These are phyloP conservation scores for human DNA, from an alignment of 2,113 vertebrate species.

Conservation along the genomic window GRCh38 chr4:76443001-76443500, in stretches of 20 bases:
- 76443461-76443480: neutral
- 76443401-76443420: slow-evolving; percentile 25
- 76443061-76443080: slow-evolving; percentile 8
- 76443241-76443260: neutral
- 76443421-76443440: slow-evolving; percentile 39
- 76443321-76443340: neutral
- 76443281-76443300: slow-evolving; percentile 12
- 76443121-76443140: neutral
- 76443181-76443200: neutral
- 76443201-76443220: neutral
- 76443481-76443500: neutral
- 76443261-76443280: neutral
- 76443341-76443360: slow-evolving; percentile 33
- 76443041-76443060: neutral
- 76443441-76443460: slow-evolving; percentile 53
- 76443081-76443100: neutral
- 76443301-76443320: neutral
- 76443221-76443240: slow-evolving; percentile 27
- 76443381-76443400: slow-evolving; percentile 35
- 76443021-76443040: neutral
- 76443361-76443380: slow-evolving; percentile 42
- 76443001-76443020: neutral
- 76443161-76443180: neutral
- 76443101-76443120: neutral
- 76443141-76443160: neutral